These are phyloP conservation scores for Lasioglossum leucozonium DNA, from an alignment of 2,888 invertebrate species.

Conservation along the genomic window DNA sequence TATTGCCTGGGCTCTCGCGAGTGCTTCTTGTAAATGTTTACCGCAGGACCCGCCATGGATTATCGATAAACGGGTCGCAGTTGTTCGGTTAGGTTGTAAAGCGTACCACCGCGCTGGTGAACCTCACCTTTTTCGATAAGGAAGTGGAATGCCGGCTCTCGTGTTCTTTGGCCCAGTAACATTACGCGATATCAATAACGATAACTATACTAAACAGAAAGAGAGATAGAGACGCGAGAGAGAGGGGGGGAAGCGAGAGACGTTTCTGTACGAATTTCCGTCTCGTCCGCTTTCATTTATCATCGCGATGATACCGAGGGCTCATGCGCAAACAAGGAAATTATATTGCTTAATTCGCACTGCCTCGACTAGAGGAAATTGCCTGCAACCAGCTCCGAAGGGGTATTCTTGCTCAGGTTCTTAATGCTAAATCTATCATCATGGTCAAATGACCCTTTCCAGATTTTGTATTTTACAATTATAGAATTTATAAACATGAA, in stretches of 20 bases:
- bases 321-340: background rate
- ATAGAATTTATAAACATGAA: too few relatives aligned
- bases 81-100: conserved; percentile 22
- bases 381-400: background rate
- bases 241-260: background rate
- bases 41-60: background rate
- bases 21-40: conserved; percentile 41
- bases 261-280: background rate
- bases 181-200: conserved; percentile 8
- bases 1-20: background rate
- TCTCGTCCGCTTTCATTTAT: background rate
- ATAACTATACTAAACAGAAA: background rate
- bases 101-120: background rate
- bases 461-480: too few relatives aligned
- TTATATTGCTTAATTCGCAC: background rate
- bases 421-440: too few relatives aligned
- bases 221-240: background rate
- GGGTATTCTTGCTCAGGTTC: background rate
- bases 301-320: background rate
- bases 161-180: background rate
- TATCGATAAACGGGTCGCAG: conserved; percentile 24
- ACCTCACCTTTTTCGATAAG: conserved; percentile 43
- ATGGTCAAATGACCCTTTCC: too few relatives aligned
- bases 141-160: conserved; percentile 14
- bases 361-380: background rate